phyloP scores from a whole-genome alignment of 2,888 invertebrate genomes.

The Drosophila prolongata region DNA sequence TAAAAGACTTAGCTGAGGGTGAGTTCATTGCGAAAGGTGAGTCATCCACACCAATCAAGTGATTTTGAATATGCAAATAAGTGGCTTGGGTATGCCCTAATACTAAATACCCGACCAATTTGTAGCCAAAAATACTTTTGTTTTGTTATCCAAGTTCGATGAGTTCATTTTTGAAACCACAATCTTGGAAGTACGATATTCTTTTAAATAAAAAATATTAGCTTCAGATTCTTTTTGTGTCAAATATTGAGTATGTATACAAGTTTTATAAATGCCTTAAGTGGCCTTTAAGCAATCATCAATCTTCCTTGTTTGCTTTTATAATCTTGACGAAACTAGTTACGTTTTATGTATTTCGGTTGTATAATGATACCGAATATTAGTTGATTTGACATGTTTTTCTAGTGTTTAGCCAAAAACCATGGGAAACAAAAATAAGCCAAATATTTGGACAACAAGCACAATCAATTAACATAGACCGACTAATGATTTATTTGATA shows the following conservation, averaged over 20 bases:
- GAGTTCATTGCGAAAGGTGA: conserved; percentile 35
- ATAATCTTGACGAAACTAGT: conserved; percentile 2
- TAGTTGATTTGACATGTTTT: background rate
- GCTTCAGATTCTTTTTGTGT: background rate
- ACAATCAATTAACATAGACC: conserved; percentile 10
- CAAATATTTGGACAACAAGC: conserved; percentile 1
- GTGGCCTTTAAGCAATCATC: background rate
- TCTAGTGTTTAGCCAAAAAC: background rate
- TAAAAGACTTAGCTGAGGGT: conserved; percentile 7
- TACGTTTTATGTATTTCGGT: background rate
- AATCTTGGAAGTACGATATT: background rate
- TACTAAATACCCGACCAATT: background rate
- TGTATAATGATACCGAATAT: background rate
- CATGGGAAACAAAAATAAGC: conserved; percentile 1
- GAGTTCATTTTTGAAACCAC: background rate
- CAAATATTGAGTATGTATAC: background rate
- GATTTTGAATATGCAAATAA: conserved; percentile 3
- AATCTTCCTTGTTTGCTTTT: conserved; percentile 1
- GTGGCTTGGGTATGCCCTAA: background rate
- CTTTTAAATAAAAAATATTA: too few species aligned
- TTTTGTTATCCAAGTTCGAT: background rate
- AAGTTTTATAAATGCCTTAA: too few species aligned
- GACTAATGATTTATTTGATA: conserved; percentile 19
- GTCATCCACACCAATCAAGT: conserved; percentile 11
- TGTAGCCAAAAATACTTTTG: background rate